A percentile compares a stretch with the other conserved stretches of the same genome.
Evolutionary conservation across 2,888 invertebrate genomes (phyloP).

Genomic region (Folsomia manolachei): DNA sequence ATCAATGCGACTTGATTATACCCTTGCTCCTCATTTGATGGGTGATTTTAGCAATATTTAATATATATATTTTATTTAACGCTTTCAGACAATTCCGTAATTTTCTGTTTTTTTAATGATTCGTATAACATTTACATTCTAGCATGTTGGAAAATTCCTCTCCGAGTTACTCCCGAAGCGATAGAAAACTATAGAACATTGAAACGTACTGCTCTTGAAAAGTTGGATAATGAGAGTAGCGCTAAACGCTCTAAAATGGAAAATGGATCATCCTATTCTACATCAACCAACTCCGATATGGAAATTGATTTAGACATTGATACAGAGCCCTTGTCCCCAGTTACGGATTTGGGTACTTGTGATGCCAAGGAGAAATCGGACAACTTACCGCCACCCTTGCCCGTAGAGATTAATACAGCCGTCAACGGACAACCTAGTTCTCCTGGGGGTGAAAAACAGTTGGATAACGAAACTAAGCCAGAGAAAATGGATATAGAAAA

Average conservation of each 20-base stretch:
- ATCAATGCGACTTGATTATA: constrained; percentile 81
- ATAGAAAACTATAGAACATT: constrained; percentile 78
- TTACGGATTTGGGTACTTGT: constrained; percentile 12
- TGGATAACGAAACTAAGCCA: too few relatives aligned
- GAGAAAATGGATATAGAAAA: too few relatives aligned
- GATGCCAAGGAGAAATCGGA: too few relatives aligned
- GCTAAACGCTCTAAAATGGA: constrained; percentile 23
- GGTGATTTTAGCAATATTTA: constrained; percentile 62
- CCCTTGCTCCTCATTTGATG: constrained; percentile 82
- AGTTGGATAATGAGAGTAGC: constrained; percentile 9
- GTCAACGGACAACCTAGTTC: too few relatives aligned
- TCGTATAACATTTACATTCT: constrained; percentile 23
- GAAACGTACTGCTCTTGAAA: constrained; percentile 47
- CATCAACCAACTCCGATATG: background rate
- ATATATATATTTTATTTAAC: constrained; percentile 27
- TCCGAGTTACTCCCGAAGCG: constrained; percentile 81
- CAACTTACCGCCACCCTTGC: too few relatives aligned
- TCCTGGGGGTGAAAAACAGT: too few relatives aligned
- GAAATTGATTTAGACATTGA: constrained; percentile 17
- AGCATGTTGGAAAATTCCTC: constrained; percentile 93
- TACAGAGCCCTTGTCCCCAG: constrained; percentile 25
- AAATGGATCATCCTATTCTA: constrained; percentile 16
- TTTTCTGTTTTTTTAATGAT: constrained; percentile 12
- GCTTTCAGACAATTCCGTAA: background rate
- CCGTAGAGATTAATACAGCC: too few relatives aligned